These are phyloP conservation scores for Medauroidea extradentata DNA, from an alignment of 1,140 invertebrate genomes.

Conservation along the genomic window DNA sequence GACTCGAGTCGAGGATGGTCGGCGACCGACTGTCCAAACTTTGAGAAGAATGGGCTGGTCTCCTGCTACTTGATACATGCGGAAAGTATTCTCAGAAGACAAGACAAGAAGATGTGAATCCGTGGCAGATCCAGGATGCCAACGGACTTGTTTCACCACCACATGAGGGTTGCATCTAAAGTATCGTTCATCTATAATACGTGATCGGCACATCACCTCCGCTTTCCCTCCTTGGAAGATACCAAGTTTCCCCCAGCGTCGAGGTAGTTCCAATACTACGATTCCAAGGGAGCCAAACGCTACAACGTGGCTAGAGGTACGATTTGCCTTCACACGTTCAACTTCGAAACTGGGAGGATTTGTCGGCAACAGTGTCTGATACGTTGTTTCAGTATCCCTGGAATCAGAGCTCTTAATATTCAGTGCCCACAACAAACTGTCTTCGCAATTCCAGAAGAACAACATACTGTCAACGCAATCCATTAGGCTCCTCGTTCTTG, in stretches of 20 bases:
- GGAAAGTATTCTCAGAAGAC: conserved; percentile 76
- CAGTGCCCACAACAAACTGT: too few species aligned
- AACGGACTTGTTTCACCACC: conserved; percentile 62
- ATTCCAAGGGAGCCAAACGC: conserved; percentile 45
- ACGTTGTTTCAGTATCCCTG: too few species aligned
- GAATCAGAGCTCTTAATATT: too few species aligned
- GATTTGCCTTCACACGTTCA: conserved; percentile 44
- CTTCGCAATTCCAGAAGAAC: too few species aligned
- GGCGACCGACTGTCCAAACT: conserved; percentile 54
- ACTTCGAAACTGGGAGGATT: conserved; percentile 48
- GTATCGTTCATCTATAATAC: conserved; percentile 57
- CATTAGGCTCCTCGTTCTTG: too few species aligned
- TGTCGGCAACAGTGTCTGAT: conserved; percentile 41
- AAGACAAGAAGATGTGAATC: conserved; percentile 73
- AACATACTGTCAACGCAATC: too few species aligned
- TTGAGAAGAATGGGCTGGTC: conserved; percentile 39
- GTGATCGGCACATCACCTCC: conserved; percentile 40
- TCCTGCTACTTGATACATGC: too few species aligned
- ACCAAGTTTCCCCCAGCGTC: conserved; percentile 45
- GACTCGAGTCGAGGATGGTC: conserved; percentile 36
- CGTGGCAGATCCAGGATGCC: conserved; percentile 76
- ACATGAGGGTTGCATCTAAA: conserved; percentile 45
- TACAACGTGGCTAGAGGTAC: conserved; percentile 41
- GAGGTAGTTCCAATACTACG: conserved; percentile 43
- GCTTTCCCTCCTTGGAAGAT: conserved; percentile 40